A percentile compares a stretch with the other conserved stretches of the same genome.
These are phyloP conservation scores for Calidris pugnax DNA, from an alignment of 2,113 vertebrate species.

Conservation along the genomic window DNA sequence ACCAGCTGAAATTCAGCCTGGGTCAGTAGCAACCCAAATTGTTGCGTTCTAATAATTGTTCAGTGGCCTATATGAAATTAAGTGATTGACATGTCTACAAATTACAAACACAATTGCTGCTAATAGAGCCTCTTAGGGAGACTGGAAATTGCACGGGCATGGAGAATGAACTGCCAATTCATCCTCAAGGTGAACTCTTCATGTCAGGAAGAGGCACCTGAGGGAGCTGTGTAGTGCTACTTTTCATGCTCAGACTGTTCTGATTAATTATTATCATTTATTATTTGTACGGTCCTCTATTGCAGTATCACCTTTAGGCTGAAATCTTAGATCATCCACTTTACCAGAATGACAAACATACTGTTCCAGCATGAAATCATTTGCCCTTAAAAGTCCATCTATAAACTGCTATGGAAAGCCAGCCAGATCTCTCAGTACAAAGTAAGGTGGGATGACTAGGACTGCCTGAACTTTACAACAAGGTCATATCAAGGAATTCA, in stretches of 20 bases:
- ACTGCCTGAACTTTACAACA: background rate
- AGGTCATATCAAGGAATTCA: background rate
- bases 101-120: conserved; percentile 50
- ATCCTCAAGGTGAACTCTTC: conserved; percentile 55
- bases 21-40: conserved; percentile 58
- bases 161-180: conserved; percentile 45
- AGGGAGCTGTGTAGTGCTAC: background rate
- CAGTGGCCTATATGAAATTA: conserved; percentile 58
- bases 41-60: conserved; percentile 55
- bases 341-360: background rate
- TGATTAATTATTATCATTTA: conserved; percentile 61
- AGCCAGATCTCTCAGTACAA: background rate
- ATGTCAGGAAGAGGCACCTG: conserved; percentile 22
- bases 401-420: background rate
- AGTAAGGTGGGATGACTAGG: background rate
- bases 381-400: background rate
- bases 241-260: conserved; percentile 44
- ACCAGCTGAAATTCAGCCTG: conserved; percentile 51
- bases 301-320: conserved; percentile 15
- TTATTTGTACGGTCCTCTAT: background rate
- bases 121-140: conserved; percentile 52
- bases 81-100: conserved; percentile 59
- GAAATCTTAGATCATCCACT: conserved; percentile 25
- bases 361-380: background rate
- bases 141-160: conserved; percentile 23